A percentile compares a stretch with the other conserved stretches of the same genome.
Evolutionary conservation across 2,888 invertebrate species (phyloP).

Genomic region (Lycocerus yunnanus): DNA sequence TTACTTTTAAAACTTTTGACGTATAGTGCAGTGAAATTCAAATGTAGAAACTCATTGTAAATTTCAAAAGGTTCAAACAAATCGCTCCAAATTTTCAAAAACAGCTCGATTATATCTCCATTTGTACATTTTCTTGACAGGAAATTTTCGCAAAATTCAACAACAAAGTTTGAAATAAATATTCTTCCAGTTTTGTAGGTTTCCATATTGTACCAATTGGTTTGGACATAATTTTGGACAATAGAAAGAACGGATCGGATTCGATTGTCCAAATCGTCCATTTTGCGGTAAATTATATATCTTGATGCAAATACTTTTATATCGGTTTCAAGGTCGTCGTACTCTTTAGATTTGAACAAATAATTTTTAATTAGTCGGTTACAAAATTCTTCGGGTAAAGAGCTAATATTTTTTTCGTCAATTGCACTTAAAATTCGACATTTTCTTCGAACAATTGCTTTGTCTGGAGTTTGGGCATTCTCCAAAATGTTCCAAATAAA

Average conservation of each 20-base stretch:
- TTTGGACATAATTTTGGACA: background rate
- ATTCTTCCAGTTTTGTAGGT: background rate
- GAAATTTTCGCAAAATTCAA: background rate
- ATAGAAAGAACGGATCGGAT: background rate
- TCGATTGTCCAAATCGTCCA: background rate
- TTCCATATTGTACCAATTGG: background rate
- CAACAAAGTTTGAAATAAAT: background rate
- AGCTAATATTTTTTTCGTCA: background rate
- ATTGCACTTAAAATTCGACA: background rate
- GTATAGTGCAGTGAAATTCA: background rate
- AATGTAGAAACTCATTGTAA: background rate
- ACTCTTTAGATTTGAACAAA: background rate
- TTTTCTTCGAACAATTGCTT: background rate
- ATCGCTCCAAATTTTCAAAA: background rate
- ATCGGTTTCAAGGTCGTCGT: background rate
- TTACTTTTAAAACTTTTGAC: background rate
- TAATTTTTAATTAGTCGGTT: background rate
- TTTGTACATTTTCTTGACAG: background rate
- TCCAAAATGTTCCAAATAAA: background rate
- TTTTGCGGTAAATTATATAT: background rate
- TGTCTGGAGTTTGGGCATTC: background rate
- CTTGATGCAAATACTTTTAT: background rate
- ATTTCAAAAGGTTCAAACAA: background rate
- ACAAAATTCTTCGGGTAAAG: constrained; percentile 6
- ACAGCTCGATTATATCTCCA: background rate